Percentiles rank a stretch among this genome's conserved stretches.
Evolutionary conservation across 2,888 invertebrate genomes (phyloP).

Genomic region (Junonia oenone): DNA sequence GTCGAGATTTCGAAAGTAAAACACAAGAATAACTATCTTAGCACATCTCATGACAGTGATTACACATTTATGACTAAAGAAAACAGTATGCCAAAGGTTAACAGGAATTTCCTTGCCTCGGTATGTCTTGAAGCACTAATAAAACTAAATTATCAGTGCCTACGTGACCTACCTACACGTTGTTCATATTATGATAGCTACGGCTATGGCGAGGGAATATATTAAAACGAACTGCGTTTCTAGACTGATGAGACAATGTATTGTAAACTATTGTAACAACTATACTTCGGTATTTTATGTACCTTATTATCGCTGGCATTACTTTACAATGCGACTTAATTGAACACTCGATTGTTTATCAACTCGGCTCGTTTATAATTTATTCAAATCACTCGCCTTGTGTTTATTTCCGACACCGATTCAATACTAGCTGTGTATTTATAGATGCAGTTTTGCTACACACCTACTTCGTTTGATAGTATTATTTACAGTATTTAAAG

Average conservation of each 20-base stretch:
- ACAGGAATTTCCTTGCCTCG: conserved; percentile 19
- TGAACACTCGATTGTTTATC: conserved; percentile 39
- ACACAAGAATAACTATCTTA: neutral
- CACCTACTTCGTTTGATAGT: neutral
- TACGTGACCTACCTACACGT: conserved; percentile 71
- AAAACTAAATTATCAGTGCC: conserved; percentile 37
- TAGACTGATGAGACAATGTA: conserved; percentile 30
- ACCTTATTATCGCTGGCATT: conserved; percentile 37
- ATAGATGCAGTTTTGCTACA: conserved; percentile 2
- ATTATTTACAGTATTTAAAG: neutral
- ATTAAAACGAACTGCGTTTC: conserved; percentile 27
- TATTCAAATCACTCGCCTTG: conserved; percentile 14
- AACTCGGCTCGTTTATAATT: conserved; percentile 13
- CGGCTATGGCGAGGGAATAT: conserved; percentile 25
- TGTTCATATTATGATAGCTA: conserved; percentile 38
- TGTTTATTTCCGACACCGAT: conserved; percentile 3
- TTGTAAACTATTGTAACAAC: conserved; percentile 31
- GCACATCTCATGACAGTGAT: conserved; percentile 3
- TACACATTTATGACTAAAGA: conserved; percentile 10
- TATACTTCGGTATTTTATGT: conserved; percentile 31
- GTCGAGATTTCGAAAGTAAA: neutral
- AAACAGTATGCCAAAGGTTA: conserved; percentile 19
- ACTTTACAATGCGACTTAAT: conserved; percentile 47
- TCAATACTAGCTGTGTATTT: conserved; percentile 30
- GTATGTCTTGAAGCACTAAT: conserved; percentile 18